phyloP scores from a whole-genome alignment of 2,888 invertebrate genomes.

The Cybosia mesomella region DNA sequence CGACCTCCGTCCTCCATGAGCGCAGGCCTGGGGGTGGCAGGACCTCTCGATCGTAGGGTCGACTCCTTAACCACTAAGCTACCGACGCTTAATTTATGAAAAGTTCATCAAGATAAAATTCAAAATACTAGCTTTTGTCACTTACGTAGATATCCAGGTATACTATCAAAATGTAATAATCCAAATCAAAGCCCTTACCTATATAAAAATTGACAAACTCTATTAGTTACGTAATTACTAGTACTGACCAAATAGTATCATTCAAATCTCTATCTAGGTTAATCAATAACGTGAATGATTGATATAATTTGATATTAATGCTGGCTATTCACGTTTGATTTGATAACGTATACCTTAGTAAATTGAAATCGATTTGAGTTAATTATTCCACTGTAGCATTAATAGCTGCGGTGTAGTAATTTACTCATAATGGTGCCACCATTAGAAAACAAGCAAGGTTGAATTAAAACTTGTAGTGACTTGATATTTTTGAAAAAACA shows the following conservation, averaged over 20 bases:
- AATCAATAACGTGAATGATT: constrained; percentile 9
- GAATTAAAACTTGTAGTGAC: neutral
- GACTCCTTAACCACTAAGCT: too few species aligned
- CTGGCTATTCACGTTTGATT: constrained; percentile 4
- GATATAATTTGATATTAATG: constrained; percentile 10
- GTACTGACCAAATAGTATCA: neutral
- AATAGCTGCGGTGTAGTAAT: constrained; percentile 12
- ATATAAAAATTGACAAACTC: neutral
- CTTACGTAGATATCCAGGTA: neutral
- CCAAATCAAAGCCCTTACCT: neutral
- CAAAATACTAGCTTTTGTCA: too few species aligned
- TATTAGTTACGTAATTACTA: neutral
- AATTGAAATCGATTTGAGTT: neutral
- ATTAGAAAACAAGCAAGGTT: neutral
- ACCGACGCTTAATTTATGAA: too few species aligned
- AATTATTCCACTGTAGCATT: constrained; percentile 3
- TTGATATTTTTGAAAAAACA: neutral
- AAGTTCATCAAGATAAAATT: too few species aligned
- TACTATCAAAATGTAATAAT: neutral
- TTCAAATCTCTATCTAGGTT: constrained; percentile 2
- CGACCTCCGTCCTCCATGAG: too few species aligned
- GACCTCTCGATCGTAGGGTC: too few species aligned
- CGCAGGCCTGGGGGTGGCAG: too few species aligned
- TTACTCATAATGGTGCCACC: neutral
- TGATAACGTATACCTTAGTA: constrained; percentile 8